phyloP scores from a whole-genome alignment of 2,888 invertebrate species.

The Drosophila sordidapex region DNA sequence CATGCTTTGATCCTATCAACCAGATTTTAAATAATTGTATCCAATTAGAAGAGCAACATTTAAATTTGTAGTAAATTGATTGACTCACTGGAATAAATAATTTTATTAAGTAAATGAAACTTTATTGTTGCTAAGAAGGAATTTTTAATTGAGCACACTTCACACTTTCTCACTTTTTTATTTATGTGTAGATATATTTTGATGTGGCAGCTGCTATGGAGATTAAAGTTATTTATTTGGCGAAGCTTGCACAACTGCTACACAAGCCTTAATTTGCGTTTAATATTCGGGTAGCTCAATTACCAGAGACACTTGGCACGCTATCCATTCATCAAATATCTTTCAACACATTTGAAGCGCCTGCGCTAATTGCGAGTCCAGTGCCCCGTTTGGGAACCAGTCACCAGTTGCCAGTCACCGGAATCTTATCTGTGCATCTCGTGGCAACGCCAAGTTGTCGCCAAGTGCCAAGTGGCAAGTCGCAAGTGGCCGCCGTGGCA shows the following conservation, averaged over 20 bases:
- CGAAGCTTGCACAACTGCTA: background rate
- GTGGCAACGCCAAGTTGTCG: slow-evolving; percentile 73
- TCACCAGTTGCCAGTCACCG: slow-evolving; percentile 43
- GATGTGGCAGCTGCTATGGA: background rate
- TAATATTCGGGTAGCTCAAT: slow-evolving; percentile 19
- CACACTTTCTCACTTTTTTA: background rate
- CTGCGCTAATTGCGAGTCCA: slow-evolving; percentile 64
- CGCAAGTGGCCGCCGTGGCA: slow-evolving; percentile 27
- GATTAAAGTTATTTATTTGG: slow-evolving; percentile 2
- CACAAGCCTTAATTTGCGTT: slow-evolving; percentile 15
- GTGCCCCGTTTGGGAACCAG: slow-evolving; percentile 48
- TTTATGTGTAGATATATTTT: background rate
- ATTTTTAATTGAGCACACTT: background rate
- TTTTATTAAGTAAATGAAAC: background rate
- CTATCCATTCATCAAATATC: slow-evolving; percentile 76
- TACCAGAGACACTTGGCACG: slow-evolving; percentile 40
- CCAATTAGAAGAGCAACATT: background rate
- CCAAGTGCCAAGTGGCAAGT: slow-evolving; percentile 60
- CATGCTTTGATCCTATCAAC: background rate
- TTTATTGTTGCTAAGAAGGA: background rate
- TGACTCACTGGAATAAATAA: background rate
- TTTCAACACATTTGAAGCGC: slow-evolving; percentile 77
- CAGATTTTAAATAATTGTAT: background rate
- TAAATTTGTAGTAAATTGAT: background rate
- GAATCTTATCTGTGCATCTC: slow-evolving; percentile 78